Evolutionary conservation across 2,797 vertebrate species (phyloP), one percentile per base, ranked within the genome.

Genomic region (Pempheris klunzingeri): DNA sequence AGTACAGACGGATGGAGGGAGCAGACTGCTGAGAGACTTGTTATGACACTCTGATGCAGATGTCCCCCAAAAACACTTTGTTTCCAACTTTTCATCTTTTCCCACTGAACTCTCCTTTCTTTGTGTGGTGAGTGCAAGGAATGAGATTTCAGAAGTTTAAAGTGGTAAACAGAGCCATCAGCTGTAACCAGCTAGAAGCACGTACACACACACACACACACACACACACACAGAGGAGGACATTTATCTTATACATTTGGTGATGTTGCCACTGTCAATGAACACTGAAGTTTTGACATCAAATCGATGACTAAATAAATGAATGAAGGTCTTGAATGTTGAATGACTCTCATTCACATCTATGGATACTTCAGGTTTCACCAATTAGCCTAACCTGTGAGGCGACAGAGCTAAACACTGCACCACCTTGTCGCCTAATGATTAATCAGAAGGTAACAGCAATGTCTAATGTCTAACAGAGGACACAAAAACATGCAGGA

Each of bases 41-140:
- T 80, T 83, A 78, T 80, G 79, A 85, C 74, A 57, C 70, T 44
- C 28, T 79, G 78, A 83, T 80, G 70, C 58, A 66, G 77, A 79
- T 30, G 11, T n/a, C 14, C 54, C 36, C 30, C 52, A 46, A 74
- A 62, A 34, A 53, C 26, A 34, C 34, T 60, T 63, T 24, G 34
- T 52, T 80, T 71, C 82, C 52, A 64, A 77, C 74, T 71, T 65
- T 83, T 87, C 58, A 85, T 71, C 72, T 71, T 78, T 53, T 49
- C 52, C 63, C 47, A 77, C 57, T 89, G 80, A 83, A 71, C 63
- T 73, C 22, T 53, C 9, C 30, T 54, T 13, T 75, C 49, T 85
- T 80, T 80, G 39, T 68, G 49, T 53, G 52, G 24, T 26, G 26
- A 71, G 67, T 14, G 77, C 30, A 47, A 43, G 3, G 26, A 72